Evolutionary conservation across 2,888 invertebrate genomes (phyloP).

Genomic region (Cryptus viduatorius): DNA sequence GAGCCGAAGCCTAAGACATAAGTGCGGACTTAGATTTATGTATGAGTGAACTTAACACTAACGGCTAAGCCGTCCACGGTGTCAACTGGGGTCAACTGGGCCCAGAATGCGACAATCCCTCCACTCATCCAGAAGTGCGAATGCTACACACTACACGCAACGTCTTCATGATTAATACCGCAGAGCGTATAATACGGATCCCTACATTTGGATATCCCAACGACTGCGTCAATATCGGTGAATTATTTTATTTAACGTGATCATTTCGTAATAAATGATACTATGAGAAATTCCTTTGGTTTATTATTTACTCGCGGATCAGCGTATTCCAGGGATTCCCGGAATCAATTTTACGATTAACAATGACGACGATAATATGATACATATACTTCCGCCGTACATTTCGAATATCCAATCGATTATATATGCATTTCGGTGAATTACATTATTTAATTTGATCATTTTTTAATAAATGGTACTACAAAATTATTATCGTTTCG

Average conservation of each 20-base stretch:
- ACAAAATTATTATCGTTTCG: not conserved
- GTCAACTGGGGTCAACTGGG: slow-evolving; percentile 85
- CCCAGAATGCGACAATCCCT: slow-evolving; percentile 85
- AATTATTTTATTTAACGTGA: not conserved
- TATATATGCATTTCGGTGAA: too few relatives aligned
- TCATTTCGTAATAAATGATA: not conserved
- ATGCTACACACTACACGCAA: slow-evolving; percentile 77
- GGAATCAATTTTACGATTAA: not conserved
- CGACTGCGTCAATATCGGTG: not conserved
- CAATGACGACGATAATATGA: not conserved
- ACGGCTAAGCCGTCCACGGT: slow-evolving; percentile 84
- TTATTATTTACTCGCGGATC: slow-evolving; percentile 6
- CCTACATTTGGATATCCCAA: not conserved
- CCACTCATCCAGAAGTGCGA: slow-evolving; percentile 73
- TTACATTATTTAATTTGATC: slow-evolving; percentile 2
- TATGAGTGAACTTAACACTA: slow-evolving; percentile 84
- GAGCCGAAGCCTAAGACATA: slow-evolving; percentile 78
- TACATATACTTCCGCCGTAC: not conserved
- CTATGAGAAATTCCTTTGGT: not conserved
- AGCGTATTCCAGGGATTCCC: not conserved
- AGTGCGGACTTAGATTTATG: slow-evolving; percentile 84
- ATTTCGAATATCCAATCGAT: not conserved
- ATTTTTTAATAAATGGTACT: not conserved
- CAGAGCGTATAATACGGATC: not conserved
- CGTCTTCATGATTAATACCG: slow-evolving; percentile 66